Base-by-base conservation (phyloP, 2,888 invertebrate genomes). In the Thyatira batis region DNA sequence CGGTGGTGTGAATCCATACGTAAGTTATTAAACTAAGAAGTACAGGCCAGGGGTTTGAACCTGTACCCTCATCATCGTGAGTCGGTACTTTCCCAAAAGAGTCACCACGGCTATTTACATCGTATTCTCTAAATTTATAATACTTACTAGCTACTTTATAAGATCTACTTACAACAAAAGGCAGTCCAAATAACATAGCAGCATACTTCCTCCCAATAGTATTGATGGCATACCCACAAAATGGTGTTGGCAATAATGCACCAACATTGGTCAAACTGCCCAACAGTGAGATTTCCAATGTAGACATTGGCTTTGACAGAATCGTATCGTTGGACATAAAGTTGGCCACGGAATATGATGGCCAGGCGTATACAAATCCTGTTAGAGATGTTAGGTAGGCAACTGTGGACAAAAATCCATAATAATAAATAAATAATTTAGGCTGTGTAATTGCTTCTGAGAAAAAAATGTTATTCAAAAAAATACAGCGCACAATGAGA, bases 321-420 rank as follows among this genome's bases (percentile, higher is more conserved):
- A 80, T 65, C 0, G 88, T 88, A 1, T 64, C 69, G 51, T 87
- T 87, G 0, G 87, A 84, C 23, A 55, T 63, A 56, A 87, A 87
- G 52, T 78, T 80, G 3, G 64, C 78, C 44, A 83, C 65, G 3
- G 85, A 87, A 60, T 82, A 86, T 0, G 88, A 88, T 0, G 88
- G 88, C 89, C 89, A 89, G 0, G 85, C 82, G 55, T 77, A 84
- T 1, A 86, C 60, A 28, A 82, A 70, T 0, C 88, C 89, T 0
- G 85, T 83, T 1, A 84, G 65, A 0, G 67, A 55, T 0, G 74
- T 78, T 5, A 87, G 63, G 48, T 75, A 80, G 1, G 80, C 76
- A 20, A 88, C 88, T 87, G 76, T 3, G 74, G 72, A 20, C 3
- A 23, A 30, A 30, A 17, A 13, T 25, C n/a, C n/a, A n/a, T n/a